Base-by-base conservation (phyloP, 2,797 vertebrate genomes). In the Dromococcyx pavoninus region DNA sequence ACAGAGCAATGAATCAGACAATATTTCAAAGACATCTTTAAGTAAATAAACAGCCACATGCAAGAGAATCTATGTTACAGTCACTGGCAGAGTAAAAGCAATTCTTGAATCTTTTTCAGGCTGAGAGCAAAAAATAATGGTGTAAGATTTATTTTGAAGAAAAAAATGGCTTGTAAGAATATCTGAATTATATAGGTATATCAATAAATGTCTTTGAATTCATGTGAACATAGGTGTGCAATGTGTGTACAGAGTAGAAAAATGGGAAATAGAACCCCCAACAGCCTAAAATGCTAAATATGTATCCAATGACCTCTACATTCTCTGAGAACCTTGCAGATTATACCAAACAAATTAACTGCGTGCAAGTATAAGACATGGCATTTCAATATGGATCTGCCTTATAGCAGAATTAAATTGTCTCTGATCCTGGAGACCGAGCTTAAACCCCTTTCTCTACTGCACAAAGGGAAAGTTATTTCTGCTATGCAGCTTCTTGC, bases 21-120 rank as follows among this genome's bases (percentile, higher is more conserved):
- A 61, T 94, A 97, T 96, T 96, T 96, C 89, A 95, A 94, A 96
- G 92, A 96, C 88, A 97, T 48, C 78, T 96, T 95, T 81, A 92
- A 92, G 72, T 62, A 91, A 93, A 87, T 94, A 97, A 97, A 97
- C 88, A 97, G 80, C 86, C 89, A 95, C 74, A 91, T 85, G 91
- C 60, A 76, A 87, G 35, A 97, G 80, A 96, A 89, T 89, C 71
- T 93, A 93, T 91, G 58, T 82, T 96, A 93, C 81, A 54, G 89
- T 81, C 71, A 95, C n/a, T 96, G 65, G 57, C 65, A 96, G 70
- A 78, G 57, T 62, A 95, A 85, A 96, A 96, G 53, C 69, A 86
- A 17, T 71, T 91, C 70, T 86, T 71, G 93, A 97, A 92, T 53
- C 25, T 91, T 96, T 95, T 91, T 93, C 93, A 95, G 88, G 24